Evolutionary conservation across 1,140 invertebrate species (phyloP), one percentile per base, ranked within the genome.

Genomic region (Diorhabda sublineata): DNA sequence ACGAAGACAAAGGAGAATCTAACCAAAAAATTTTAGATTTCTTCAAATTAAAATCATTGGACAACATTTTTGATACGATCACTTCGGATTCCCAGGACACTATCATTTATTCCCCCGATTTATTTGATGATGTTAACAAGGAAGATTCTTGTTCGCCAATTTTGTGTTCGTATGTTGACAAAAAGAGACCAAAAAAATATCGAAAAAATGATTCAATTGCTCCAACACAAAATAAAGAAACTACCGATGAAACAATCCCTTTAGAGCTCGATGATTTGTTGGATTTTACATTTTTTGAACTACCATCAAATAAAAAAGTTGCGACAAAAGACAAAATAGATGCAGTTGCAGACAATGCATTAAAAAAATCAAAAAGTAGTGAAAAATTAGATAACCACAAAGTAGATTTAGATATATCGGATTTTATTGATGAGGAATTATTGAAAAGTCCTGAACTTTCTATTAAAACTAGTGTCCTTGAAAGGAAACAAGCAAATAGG

Each of bases 281-380:
- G 58, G 76, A 78, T 73, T 68, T 78, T 45, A 74, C 76, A 11
- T 58, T 67, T 58, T 78, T 76, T 67, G 75, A 67, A 56, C 45
- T 74, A 41, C 42, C 56, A 0, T 42, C 42, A 44, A 45, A n/a
- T 45, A 45, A 58, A 64, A 47, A 11, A 5, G 26, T 26, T 26
- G 45, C 0, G n/a, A 52, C 52, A 42, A 41, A 11, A 42, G n/a
- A 44, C 58, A 41, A 11, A 5, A 47, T 7, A 7, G 47, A 5
- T 8, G 42, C 43, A 62, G 43, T 62, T 45, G 43, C 61, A 4
- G 6, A 6, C 6, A 52, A 52, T 52, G 6, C 47, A 8, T n/a
- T 6, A 52, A 52, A 52, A 52, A 52, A 52, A 8, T 52, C 47
- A 52, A n/a, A 52, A 52, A 52, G 47, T 52, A n/a, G 2, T 52